These are phyloP conservation scores for Eupithecia pulchellata DNA, from an alignment of 2,888 invertebrate genomes.

Conservation along the genomic window DNA sequence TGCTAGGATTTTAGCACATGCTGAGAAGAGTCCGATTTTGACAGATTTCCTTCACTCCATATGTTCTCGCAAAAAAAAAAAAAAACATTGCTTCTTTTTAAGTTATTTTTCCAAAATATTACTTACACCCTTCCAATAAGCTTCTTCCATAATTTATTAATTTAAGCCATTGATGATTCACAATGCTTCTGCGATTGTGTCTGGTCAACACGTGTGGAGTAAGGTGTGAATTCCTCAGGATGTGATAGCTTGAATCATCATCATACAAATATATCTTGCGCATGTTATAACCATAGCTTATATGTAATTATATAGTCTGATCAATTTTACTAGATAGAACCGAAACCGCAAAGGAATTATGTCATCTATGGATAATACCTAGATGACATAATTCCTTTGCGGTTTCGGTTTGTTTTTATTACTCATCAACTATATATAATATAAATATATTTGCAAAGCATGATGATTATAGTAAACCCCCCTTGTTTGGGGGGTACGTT, in stretches of 20 bases:
- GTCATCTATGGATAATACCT: no score
- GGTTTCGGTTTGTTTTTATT: background rate
- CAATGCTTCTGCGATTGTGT: constrained; percentile 56
- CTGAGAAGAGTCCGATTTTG: no score
- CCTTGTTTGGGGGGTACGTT: no score
- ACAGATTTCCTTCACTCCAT: no score
- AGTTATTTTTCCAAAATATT: background rate
- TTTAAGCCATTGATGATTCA: constrained; percentile 59
- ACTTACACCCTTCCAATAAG: background rate
- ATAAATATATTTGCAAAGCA: no score
- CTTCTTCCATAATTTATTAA: background rate
- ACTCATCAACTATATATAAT: no score
- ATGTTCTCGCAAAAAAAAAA: no score
- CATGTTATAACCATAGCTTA: background rate
- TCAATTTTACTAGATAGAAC: background rate
- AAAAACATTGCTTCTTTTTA: no score
- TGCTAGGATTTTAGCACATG: no score
- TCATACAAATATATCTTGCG: constrained; percentile 17
- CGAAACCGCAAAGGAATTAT: no score
- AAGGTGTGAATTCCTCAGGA: constrained; percentile 59
- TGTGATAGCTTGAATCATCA: constrained; percentile 51
- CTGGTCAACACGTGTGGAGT: constrained; percentile 61
- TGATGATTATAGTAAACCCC: background rate
- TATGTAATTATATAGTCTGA: background rate
- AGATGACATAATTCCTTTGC: background rate